These are phyloP conservation scores for Hydrolagus affinis DNA, from an alignment of 2,113 vertebrate species.

Conservation along the genomic window DNA sequence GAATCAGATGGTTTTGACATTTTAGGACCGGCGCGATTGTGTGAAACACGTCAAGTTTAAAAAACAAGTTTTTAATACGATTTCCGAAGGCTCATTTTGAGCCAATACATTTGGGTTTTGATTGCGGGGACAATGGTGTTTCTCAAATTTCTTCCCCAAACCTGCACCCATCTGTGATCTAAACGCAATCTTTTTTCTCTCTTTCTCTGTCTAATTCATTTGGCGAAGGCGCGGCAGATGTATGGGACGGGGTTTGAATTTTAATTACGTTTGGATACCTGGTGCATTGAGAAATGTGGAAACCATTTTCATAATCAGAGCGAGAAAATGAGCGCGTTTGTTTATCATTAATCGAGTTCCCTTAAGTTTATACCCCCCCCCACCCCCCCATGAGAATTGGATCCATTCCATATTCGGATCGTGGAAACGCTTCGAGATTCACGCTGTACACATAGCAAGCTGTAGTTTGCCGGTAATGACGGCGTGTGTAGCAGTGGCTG, in stretches of 20 bases:
- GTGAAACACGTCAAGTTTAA: constrained; percentile 86
- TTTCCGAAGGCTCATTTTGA: constrained; percentile 79
- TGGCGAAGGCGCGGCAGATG: constrained; percentile 83
- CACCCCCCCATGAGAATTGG: neutral
- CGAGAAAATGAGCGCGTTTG: neutral
- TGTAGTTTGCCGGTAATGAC: constrained; percentile 13
- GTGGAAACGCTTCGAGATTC: neutral
- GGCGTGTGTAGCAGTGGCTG: neutral
- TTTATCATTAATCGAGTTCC: neutral
- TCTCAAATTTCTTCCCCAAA: constrained; percentile 94
- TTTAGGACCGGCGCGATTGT: constrained; percentile 78
- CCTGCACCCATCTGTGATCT: constrained; percentile 96
- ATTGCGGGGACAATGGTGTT: constrained; percentile 89
- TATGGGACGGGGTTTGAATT: constrained; percentile 74
- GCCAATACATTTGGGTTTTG: constrained; percentile 86
- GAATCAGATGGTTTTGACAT: constrained; percentile 74
- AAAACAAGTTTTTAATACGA: constrained; percentile 89
- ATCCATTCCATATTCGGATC: neutral
- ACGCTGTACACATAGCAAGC: no score
- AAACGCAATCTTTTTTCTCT: constrained; percentile 81
- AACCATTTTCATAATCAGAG: constrained; percentile 4
- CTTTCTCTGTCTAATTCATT: constrained; percentile 67
- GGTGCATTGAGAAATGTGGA: constrained; percentile 35
- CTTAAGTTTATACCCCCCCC: neutral
- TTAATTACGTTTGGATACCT: constrained; percentile 79